phyloP scores from a whole-genome alignment of 2,113 vertebrate genomes.

The Ardeotis arabs region DNA sequence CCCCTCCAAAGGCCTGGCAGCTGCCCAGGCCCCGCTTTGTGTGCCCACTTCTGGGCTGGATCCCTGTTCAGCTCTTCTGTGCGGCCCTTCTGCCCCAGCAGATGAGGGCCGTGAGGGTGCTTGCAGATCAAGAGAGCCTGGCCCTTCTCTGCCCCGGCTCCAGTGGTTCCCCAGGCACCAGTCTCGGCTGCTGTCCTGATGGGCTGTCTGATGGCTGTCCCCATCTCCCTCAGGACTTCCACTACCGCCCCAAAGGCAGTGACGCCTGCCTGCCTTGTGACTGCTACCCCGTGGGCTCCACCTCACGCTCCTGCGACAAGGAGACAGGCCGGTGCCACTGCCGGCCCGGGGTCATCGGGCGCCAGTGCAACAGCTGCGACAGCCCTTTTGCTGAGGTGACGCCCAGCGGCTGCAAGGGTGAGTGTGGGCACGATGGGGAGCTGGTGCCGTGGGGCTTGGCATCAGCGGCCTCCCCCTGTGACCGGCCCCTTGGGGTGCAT shows the following conservation, averaged over 20 bases:
- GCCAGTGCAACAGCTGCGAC: slow-evolving; percentile 94
- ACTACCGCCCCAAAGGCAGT: slow-evolving; percentile 85
- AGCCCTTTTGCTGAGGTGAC: slow-evolving; percentile 97
- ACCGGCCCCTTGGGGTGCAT: background rate
- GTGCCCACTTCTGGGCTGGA: rapidly evolving
- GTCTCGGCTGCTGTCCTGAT: rapidly evolving
- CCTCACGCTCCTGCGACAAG: slow-evolving; percentile 89
- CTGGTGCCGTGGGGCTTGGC: rapidly evolving
- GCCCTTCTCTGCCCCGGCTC: background rate
- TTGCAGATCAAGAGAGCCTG: background rate
- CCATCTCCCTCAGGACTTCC: slow-evolving; percentile 85
- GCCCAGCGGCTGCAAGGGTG: slow-evolving; percentile 90
- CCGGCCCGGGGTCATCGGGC: slow-evolving; percentile 92
- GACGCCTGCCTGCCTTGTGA: slow-evolving; percentile 94
- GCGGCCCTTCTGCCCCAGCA: background rate
- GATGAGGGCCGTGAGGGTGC: background rate
- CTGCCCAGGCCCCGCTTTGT: background rate
- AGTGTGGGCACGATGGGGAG: slow-evolving; percentile 2
- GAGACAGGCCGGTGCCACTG: slow-evolving; percentile 92
- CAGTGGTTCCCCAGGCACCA: background rate
- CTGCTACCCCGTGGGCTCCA: slow-evolving; percentile 96
- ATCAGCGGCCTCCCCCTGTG: background rate
- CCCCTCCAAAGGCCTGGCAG: background rate
- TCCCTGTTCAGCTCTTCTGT: background rate
- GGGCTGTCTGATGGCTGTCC: slow-evolving; percentile 24